Conservation (phyloP, 2,797 vertebrate genomes). For the Spondyliosoma cantharus region DNA sequence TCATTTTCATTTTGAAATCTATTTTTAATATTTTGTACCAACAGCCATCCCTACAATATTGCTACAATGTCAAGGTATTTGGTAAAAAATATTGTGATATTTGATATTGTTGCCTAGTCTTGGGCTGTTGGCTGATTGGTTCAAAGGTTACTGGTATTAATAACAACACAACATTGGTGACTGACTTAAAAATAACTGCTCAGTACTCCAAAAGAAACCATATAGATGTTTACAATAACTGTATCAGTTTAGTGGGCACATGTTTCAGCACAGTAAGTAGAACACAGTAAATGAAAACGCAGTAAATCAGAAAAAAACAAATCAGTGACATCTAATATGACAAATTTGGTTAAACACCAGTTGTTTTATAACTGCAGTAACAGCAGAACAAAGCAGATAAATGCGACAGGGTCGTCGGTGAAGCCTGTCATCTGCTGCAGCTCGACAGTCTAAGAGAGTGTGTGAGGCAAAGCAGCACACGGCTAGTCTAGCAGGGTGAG, state of each 20-base stretch:
- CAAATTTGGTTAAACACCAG: conserved; percentile 24
- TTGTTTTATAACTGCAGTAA: conserved; percentile 21
- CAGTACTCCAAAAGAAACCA: conserved; percentile 4
- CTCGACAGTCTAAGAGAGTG: conserved; percentile 24
- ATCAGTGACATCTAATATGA: not conserved
- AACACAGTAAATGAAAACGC: not conserved
- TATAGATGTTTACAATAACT: not conserved
- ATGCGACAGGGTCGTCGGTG: conserved; percentile 13
- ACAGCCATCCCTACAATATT: no score
- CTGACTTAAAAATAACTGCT: not conserved
- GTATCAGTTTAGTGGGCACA: not conserved
- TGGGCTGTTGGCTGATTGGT: not conserved
- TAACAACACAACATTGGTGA: not conserved
- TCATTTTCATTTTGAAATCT: no score
- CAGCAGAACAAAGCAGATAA: conserved; percentile 37
- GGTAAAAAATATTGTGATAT: no score
- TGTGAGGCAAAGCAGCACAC: conserved; percentile 44
- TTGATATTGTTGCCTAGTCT: no score
- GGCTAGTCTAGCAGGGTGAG: conserved; percentile 33
- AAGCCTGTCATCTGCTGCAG: conserved; percentile 25
- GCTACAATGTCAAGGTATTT: no score
- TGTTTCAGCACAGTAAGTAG: conserved; percentile 24
- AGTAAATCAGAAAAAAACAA: conserved; percentile 3
- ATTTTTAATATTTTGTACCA: no score
- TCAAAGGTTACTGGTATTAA: not conserved